These are phyloP conservation scores for Eremophila alpestris DNA, from an alignment of 2,797 vertebrate species.

Conservation along the genomic window DNA sequence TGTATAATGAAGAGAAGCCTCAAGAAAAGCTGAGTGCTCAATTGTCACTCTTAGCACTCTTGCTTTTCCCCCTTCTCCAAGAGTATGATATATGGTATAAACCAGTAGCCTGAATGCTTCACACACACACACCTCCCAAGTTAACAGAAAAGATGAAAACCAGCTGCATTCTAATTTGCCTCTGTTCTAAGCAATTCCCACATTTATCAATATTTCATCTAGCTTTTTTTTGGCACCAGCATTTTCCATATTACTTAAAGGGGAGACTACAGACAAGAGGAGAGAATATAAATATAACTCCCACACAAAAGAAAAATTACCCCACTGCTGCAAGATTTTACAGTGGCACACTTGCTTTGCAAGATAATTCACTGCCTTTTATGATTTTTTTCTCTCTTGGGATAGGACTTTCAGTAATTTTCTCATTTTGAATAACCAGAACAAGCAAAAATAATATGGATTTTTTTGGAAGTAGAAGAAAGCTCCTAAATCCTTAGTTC, in stretches of 20 bases:
- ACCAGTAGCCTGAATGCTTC: slow-evolving; percentile 15
- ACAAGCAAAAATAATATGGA: neutral
- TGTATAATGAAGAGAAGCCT: neutral
- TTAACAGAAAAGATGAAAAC: slow-evolving; percentile 35
- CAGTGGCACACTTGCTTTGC: neutral
- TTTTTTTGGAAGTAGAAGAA: neutral
- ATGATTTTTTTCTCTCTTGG: neutral
- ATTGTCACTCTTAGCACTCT: neutral
- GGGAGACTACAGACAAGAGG: neutral
- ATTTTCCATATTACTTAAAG: slow-evolving; percentile 20
- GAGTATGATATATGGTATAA: neutral
- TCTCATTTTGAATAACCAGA: neutral
- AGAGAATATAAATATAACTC: neutral
- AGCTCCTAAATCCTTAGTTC: neutral
- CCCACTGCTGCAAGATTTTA: neutral
- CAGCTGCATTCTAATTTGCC: slow-evolving; percentile 57
- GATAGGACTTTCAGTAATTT: neutral
- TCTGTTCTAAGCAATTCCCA: slow-evolving; percentile 48
- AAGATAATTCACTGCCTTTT: neutral
- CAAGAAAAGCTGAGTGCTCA: neutral
- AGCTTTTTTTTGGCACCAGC: slow-evolving; percentile 30
- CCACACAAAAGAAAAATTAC: neutral
- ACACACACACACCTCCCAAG: neutral
- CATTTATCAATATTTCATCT: slow-evolving; percentile 63
- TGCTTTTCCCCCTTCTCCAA: neutral